A percentile compares a stretch with the other conserved stretches of the same genome.
phyloP scores from a whole-genome alignment of 2,888 invertebrate species.

The Keiferia lycopersicella region DNA sequence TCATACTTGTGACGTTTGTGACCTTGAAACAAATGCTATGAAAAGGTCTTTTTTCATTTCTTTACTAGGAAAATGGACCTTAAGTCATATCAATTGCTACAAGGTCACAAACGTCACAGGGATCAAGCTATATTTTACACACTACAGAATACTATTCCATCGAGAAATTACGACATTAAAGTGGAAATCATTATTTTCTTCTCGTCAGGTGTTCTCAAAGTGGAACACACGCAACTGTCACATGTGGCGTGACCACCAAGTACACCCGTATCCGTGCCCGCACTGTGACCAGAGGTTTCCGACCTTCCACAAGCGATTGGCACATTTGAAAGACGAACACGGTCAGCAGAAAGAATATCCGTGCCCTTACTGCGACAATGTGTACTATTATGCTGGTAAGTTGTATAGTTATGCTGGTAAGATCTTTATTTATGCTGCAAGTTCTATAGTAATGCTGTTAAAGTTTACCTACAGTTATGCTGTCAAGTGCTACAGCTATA shows the following conservation, averaged over 20 bases:
- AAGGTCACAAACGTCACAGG: no score
- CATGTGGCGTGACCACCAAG: constrained; percentile 27
- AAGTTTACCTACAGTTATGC: constrained; percentile 19
- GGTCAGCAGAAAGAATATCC: constrained; percentile 9
- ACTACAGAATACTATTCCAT: no score
- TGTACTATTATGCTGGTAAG: constrained; percentile 28
- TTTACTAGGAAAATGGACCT: no score
- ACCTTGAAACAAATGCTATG: no score
- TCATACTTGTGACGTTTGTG: no score
- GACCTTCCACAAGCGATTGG: constrained; percentile 27
- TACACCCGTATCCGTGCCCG: constrained; percentile 24
- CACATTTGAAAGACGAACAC: constrained; percentile 22
- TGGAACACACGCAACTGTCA: constrained; percentile 28
- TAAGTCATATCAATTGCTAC: no score
- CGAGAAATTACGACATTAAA: no score
- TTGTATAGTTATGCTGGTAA: constrained; percentile 18
- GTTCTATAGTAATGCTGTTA: constrained; percentile 17
- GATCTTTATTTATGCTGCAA: constrained; percentile 26
- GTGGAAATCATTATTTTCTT: no score
- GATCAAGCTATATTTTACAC: no score
- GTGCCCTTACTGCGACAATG: constrained; percentile 27
- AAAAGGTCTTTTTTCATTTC: no score
- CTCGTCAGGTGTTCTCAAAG: constrained; percentile 27
- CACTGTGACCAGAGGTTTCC: constrained; percentile 26
- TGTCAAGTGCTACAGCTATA: constrained; percentile 18